phyloP scores from a whole-genome alignment of 37 sponge, comb jelly and placozoan genomes.

The Hormiphora californensis region DNA sequence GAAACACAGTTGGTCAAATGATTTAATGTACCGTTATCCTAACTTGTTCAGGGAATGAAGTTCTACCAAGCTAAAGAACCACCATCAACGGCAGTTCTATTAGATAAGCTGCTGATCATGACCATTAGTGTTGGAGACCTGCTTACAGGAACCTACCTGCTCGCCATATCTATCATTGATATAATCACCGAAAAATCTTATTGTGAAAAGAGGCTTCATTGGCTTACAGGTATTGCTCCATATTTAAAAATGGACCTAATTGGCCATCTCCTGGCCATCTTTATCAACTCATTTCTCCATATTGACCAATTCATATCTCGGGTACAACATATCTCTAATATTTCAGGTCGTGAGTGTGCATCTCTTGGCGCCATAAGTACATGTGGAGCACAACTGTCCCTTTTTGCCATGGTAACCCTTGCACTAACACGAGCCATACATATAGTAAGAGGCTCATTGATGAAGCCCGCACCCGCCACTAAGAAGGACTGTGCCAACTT shows the following conservation, averaged over 20 bases:
- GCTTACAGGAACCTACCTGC: background rate
- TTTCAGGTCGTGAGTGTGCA: background rate
- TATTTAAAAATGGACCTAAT: no score
- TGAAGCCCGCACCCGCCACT: no score
- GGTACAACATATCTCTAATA: no score
- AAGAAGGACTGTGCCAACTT: background rate
- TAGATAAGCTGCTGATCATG: background rate
- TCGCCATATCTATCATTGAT: background rate
- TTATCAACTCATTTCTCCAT: no score
- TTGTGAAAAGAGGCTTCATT: background rate
- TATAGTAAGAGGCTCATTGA: background rate
- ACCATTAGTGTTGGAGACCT: background rate
- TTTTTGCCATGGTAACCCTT: background rate
- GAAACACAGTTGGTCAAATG: no score
- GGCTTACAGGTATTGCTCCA: background rate
- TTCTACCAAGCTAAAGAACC: no score
- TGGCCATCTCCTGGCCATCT: no score
- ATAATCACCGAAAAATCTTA: background rate
- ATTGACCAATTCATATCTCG: no score
- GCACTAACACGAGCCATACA: background rate
- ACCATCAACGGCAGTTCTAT: background rate
- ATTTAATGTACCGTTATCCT: no score
- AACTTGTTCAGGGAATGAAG: no score
- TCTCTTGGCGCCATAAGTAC: background rate
- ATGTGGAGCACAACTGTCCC: background rate